These are phyloP conservation scores for Setophaga petechia DNA, from an alignment of 2,113 vertebrate species.

Conservation along the genomic window DNA sequence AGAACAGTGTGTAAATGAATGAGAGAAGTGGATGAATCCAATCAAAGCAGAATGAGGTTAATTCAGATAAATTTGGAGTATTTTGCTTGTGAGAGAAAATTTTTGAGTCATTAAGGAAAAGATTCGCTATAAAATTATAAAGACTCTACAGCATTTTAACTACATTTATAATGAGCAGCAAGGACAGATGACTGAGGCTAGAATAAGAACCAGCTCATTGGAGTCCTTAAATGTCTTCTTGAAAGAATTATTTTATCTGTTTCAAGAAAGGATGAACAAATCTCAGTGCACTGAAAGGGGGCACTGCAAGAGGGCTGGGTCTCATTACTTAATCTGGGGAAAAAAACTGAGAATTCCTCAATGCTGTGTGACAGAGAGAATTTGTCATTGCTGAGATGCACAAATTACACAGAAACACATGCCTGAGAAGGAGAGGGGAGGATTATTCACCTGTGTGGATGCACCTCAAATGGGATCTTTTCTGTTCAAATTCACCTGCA, in stretches of 20 bases:
- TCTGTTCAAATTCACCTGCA: background rate
- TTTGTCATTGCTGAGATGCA: background rate
- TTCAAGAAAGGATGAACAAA: background rate
- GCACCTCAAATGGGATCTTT: background rate
- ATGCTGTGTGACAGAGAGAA: background rate
- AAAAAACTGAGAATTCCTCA: background rate
- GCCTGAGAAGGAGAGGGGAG: background rate
- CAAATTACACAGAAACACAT: background rate
- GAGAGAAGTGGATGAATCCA: background rate
- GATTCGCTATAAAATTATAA: background rate
- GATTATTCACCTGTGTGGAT: background rate
- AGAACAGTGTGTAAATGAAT: background rate
- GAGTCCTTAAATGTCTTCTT: background rate
- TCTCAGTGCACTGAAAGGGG: background rate
- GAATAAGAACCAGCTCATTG: background rate
- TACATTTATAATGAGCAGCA: background rate
- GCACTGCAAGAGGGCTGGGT: background rate
- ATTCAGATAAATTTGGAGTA: background rate
- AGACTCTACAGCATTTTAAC: background rate
- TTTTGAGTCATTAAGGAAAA: background rate
- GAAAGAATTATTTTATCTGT: background rate
- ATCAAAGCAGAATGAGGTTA: background rate
- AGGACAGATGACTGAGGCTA: background rate
- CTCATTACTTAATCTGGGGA: background rate
- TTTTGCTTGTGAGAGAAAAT: background rate